Evolutionary conservation across 64 coral and sea anemone species (phyloP), one percentile per base, ranked within the genome.

Genomic region (Actinia equina): DNA sequence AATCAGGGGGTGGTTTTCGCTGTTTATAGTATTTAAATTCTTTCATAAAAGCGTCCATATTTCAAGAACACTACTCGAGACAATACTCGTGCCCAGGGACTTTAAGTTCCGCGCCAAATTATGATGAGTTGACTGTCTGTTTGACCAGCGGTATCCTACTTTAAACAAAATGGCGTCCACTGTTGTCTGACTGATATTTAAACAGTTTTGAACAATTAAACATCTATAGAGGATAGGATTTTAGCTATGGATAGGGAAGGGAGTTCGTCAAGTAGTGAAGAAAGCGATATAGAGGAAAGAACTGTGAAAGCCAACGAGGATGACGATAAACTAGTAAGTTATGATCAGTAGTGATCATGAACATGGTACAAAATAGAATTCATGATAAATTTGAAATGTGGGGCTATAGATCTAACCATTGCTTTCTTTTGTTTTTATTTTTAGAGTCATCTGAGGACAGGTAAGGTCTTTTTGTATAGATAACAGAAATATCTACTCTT

Each of bases 21-120:
- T 90, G 88, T 59, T 90, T 94, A 59, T 94, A 90, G 17, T 84
- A 83, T 56, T 90, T 90, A 82, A 90, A 92, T 53, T 88, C 88
- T 67, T 61, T 89, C 65, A 81, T 89, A 56, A 86, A 86, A 11
- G 56, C 53, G 22, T 86, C 89, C 89, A 91, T 86, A 1, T 37
- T 37, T 37, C 30, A 37, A 37, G 30, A 37, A 37, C 30, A 37
- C 30, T 37, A 27, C 1, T 81, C 4, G 3, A 49, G 3, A 49
- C 46, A 0, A 49, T 49, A 44, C 78, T 81, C 17, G 78, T 81
- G n/a, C 78, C 78, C 78, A 81, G 78, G 69, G 12, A 81, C 52
- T 81, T 81, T 46, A 49, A 81, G n/a, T 81, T 81, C 43, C 78
- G 78, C 78, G 78, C 78, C 78, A 81, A 81, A 49, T 44, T 18